phyloP scores from a whole-genome alignment of 2,113 vertebrate species.

The Ciconia stormi region DNA sequence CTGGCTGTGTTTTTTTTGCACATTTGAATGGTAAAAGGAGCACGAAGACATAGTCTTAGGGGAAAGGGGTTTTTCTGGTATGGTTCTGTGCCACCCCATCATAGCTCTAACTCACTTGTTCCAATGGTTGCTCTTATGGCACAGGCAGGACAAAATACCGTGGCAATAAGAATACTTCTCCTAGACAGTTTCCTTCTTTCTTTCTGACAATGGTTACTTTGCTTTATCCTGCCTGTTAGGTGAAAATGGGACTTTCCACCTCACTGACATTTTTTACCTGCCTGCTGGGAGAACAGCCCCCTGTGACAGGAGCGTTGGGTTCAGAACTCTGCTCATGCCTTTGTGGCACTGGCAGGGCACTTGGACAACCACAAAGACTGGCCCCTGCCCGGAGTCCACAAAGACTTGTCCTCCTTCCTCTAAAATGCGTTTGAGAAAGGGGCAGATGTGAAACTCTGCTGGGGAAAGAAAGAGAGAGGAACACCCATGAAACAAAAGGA shows the following conservation, averaged over 20 bases:
- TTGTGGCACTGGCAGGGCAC: not conserved
- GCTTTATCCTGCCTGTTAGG: not conserved
- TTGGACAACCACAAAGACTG: not conserved
- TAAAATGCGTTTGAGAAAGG: not conserved
- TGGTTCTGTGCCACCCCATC: not conserved
- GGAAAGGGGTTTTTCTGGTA: not conserved
- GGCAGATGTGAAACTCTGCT: not conserved
- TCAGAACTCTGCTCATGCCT: not conserved
- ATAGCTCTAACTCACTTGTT: not conserved
- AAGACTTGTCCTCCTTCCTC: not conserved
- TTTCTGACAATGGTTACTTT: not conserved
- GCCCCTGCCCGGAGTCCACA: not conserved
- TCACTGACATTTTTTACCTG: not conserved
- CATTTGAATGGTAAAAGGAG: not conserved
- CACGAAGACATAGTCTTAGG: not conserved
- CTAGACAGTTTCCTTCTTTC: not conserved
- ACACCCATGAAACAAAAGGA: not conserved
- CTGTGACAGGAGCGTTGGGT: accelerated
- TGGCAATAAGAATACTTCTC: not conserved
- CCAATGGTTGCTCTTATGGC: accelerated
- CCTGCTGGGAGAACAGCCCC: not conserved
- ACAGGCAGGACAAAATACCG: not conserved
- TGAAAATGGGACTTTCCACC: not conserved
- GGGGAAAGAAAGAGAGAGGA: not conserved
- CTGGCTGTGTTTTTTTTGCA: not conserved